Evolutionary conservation across 2,113 vertebrate genomes (phyloP), one percentile per base, ranked within the genome.

Genomic region (Tetraodon nigroviridis): DNA sequence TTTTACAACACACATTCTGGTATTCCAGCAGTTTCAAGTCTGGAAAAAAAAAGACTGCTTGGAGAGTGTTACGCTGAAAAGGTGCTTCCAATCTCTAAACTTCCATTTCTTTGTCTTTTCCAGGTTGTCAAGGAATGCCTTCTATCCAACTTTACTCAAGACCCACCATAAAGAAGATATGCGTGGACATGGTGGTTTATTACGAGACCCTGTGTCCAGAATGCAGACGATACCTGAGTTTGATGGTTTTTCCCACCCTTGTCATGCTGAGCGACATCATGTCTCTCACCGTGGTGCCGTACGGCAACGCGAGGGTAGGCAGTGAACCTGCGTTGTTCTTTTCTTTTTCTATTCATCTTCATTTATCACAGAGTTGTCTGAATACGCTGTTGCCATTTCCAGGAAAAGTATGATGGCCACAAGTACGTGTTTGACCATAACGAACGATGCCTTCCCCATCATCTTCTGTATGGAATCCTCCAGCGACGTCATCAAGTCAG

Each of bases 401-500:
- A 99, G 96, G 96, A 98, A 64, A 85, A 0, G 5, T 75, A 80
- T 0, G 51, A 82, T 53, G 89, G 76, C 0, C 77, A 89, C 3
- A 90, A 85, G 54, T 95, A 91, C 74, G 11, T 68, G 1, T 99
- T 90, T 41, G 0, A 44, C 0, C 46, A 55, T 79, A 57, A 83
- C 90, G 0, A 0, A 52, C 0, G 0, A n/a, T 2, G 64, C 49
- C 0, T 84, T 92, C 64, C 10, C 48, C 0, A 46, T 92, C 24
- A 89, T 96, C 61, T 89, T 86, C 87, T 99, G 96, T 67, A 85
- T 99, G 88, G 94, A 98, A 67, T 88, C 90, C 0, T 78, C 91
- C 40, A 0, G 0, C 0, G 82, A 94, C 0, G 86, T 94, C 64
- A 55, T 90, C 59, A 78, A 84, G 1, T 67, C 86, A 15, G 88